phyloP scores from a whole-genome alignment of 2,888 invertebrate genomes.

The Andrena dorsata region DNA sequence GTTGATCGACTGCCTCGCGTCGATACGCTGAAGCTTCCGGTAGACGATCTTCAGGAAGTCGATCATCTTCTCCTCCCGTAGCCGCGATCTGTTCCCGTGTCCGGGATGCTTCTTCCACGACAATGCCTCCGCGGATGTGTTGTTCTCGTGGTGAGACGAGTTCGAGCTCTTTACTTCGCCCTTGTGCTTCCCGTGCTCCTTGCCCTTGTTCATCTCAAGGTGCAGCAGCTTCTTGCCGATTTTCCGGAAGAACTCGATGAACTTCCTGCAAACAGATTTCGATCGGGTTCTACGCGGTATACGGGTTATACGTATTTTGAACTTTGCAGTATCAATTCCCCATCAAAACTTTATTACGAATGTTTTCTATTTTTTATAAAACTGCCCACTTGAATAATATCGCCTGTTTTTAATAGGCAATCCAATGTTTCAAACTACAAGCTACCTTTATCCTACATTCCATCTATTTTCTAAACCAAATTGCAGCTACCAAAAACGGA shows the following conservation, averaged over 20 bases:
- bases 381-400: too few species aligned
- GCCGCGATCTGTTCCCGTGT: constrained; percentile 75
- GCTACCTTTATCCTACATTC: too few species aligned
- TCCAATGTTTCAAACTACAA: too few species aligned
- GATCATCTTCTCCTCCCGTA: constrained; percentile 82
- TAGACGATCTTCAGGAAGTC: constrained; percentile 82
- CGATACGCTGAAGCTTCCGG: constrained; percentile 82
- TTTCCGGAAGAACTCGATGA: constrained; percentile 83
- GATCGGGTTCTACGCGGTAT: background rate
- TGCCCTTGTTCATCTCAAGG: constrained; percentile 80
- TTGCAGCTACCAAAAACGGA: too few species aligned
- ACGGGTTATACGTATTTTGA: too few species aligned
- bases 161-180: constrained; percentile 52
- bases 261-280: constrained; percentile 75
- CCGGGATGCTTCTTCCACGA: constrained; percentile 67
- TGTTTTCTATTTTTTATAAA: too few species aligned
- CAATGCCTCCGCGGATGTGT: constrained; percentile 24
- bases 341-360: too few species aligned
- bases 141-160: constrained; percentile 52
- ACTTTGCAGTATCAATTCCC: too few species aligned
- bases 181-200: constrained; percentile 70
- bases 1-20: constrained; percentile 78
- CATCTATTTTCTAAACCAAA: too few species aligned
- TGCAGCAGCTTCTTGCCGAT: constrained; percentile 82
- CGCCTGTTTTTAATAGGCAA: too few species aligned